Base-by-base conservation (phyloP, 2,113 vertebrate genomes). In the Trochalopteron elliotii region DNA sequence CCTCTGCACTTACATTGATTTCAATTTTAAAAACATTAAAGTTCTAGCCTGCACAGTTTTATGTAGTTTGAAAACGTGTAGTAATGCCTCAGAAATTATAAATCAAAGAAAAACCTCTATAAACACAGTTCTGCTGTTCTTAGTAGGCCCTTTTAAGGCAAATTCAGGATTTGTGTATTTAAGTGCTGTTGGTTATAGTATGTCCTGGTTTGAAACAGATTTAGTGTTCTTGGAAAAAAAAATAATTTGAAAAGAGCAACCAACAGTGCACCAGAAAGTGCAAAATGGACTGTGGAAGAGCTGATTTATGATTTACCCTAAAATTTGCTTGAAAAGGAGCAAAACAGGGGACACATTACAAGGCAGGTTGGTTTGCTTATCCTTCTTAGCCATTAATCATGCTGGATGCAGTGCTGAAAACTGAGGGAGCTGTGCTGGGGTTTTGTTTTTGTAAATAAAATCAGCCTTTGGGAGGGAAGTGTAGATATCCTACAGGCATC, bases 301-400 rank as follows among this genome's bases (percentile, higher is more conserved):
- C 18, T 68, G 69, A 50, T 74, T 64, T 78, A 37, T 75, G 39
- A 17, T 52, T 21, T 56, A 23, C 45, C 15, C 20, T 68, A 65
- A 79, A 84, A 60, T 35, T 37, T 81, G 6, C 15, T 91, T 52
- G 53, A 39, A 76, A 72, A 85, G 13, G 28, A 76, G 24, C 22
- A 37, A 67, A 80, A 39, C 0, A 49, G 3, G 33, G 39, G 22
- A 16, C 10, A 13, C 0, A 0, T 60, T 88, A 63, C 33, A 24
- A 24, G 24, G 22, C 2, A 6, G 13, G 25, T 77, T 50, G 7
- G 15, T 37, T 75, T 77, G n/a, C 56, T 87, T 3, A 44, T 72
- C 22, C 9, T 71, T 12, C 18, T 89, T 55, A 47, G 21, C 44
- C 65, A 20, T 42, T 69, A 61, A 55, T 25, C 28, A 78, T 56